phyloP scores from a whole-genome alignment of 2,797 vertebrate species.

The Poecilia velifera region DNA sequence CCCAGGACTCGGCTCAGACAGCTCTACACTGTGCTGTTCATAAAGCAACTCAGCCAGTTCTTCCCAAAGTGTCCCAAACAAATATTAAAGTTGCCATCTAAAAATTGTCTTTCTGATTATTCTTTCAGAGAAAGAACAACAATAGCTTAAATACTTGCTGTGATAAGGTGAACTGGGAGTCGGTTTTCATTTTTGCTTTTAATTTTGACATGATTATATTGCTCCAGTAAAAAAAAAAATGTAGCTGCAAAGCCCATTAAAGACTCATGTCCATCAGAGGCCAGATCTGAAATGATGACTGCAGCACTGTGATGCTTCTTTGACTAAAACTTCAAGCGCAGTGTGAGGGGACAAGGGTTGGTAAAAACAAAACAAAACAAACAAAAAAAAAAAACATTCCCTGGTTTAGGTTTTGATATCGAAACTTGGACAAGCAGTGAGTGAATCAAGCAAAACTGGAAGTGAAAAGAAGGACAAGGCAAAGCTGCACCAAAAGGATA shows the following conservation, averaged over 20 bases:
- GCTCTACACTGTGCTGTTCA: conserved; percentile 67
- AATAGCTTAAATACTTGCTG: conserved; percentile 37
- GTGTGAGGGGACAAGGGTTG: neutral
- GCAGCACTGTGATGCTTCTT: neutral
- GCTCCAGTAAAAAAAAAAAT: conserved; percentile 7
- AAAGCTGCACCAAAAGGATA: neutral
- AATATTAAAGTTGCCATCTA: conserved; percentile 43
- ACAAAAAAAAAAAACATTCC: neutral
- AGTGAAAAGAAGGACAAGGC: neutral
- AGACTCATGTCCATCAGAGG: conserved; percentile 7
- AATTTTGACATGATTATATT: conserved; percentile 23
- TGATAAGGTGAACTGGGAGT: neutral
- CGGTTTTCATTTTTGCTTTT: conserved; percentile 10
- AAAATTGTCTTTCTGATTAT: conserved; percentile 34
- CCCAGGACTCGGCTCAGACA: conserved; percentile 47
- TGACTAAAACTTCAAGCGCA: neutral
- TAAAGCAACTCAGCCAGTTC: conserved; percentile 55
- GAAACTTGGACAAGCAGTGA: neutral
- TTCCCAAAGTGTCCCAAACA: conserved; percentile 44
- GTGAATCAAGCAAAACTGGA: neutral
- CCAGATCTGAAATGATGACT: neutral
- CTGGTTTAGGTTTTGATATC: neutral
- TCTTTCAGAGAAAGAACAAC: conserved; percentile 40
- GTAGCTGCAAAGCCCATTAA: conserved; percentile 16
- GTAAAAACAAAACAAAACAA: neutral